A percentile compares a stretch with the other conserved stretches of the same genome.
Evolutionary conservation across 2,113 vertebrate species (phyloP).

Genomic region (Lophura nycthemera): DNA sequence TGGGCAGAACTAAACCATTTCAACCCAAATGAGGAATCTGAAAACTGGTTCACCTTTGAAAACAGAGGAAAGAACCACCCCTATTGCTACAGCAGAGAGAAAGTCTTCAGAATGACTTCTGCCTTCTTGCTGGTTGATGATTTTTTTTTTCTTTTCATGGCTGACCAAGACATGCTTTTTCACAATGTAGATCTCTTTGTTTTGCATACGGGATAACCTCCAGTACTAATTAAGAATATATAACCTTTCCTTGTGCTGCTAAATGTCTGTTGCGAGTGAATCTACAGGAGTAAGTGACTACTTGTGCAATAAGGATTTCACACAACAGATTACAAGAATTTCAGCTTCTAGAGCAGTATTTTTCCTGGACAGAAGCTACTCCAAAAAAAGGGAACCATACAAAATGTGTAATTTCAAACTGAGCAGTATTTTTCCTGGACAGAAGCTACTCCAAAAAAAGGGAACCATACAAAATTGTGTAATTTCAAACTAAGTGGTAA

Average conservation of each 20-base stretch:
- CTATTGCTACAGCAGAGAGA: neutral
- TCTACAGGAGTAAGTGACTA: neutral
- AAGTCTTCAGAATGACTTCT: neutral
- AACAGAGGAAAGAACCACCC: neutral
- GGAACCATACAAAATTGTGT: neutral
- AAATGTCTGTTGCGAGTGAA: neutral
- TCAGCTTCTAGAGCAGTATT: neutral
- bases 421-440: neutral
- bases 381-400: neutral
- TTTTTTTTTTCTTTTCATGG: neutral
- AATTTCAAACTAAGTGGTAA: neutral
- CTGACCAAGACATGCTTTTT: neutral
- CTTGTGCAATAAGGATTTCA: neutral
- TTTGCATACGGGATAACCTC: neutral
- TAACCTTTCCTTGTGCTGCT: neutral
- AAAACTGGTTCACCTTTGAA: neutral
- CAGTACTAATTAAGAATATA: neutral
- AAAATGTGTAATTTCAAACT: neutral
- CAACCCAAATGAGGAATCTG: neutral
- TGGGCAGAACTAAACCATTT: neutral
- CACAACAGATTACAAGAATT: neutral
- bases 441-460: neutral
- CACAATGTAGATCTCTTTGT: rapidly evolving
- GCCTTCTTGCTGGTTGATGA: neutral
- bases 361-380: neutral